Percentiles rank a stretch among this genome's conserved stretches.
Evolutionary conservation across 1,140 invertebrate genomes (phyloP).

Genomic region (Drosophila oshimai): DNA sequence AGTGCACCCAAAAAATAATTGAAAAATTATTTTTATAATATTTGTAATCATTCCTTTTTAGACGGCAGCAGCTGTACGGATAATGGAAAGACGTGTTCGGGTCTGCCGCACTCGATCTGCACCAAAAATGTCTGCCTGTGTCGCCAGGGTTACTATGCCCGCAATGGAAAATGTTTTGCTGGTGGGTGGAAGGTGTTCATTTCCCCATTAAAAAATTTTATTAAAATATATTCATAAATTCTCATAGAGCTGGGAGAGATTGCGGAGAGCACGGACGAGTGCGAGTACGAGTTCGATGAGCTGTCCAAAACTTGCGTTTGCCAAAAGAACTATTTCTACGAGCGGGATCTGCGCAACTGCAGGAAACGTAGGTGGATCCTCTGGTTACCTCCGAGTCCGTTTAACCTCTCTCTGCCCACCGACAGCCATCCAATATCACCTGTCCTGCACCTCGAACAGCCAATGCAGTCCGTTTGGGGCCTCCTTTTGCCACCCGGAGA

Average conservation of each 20-base stretch:
- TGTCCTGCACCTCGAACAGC: constrained; percentile 78
- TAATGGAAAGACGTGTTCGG: constrained; percentile 67
- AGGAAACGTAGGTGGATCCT: constrained; percentile 66
- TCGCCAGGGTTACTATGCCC: constrained; percentile 65
- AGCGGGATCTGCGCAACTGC: constrained; percentile 69
- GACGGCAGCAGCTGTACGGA: constrained; percentile 73
- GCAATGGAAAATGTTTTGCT: constrained; percentile 78
- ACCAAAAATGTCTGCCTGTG: constrained; percentile 69
- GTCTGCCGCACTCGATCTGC: constrained; percentile 73
- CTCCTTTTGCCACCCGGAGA: constrained; percentile 64
- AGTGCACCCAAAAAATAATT: constrained; percentile 1
- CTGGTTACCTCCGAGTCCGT: not conserved
- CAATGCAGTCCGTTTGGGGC: constrained; percentile 82
- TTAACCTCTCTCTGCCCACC: not conserved
- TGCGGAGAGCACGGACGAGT: constrained; percentile 79
- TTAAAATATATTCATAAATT: not conserved
- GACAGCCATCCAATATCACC: constrained; percentile 76
- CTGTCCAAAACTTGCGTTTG: constrained; percentile 76
- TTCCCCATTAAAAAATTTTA: rapidly evolving
- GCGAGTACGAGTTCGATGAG: constrained; percentile 71
- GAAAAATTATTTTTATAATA: too few relatives aligned
- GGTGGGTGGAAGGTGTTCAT: constrained; percentile 35
- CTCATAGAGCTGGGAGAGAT: constrained; percentile 77
- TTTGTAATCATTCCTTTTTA: not conserved
- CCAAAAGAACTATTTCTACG: constrained; percentile 81